A percentile compares a stretch with the other conserved stretches of the same genome.
Conservation (phyloP, 2,113 vertebrate genomes). For the Salvelinus sp. region DNA sequence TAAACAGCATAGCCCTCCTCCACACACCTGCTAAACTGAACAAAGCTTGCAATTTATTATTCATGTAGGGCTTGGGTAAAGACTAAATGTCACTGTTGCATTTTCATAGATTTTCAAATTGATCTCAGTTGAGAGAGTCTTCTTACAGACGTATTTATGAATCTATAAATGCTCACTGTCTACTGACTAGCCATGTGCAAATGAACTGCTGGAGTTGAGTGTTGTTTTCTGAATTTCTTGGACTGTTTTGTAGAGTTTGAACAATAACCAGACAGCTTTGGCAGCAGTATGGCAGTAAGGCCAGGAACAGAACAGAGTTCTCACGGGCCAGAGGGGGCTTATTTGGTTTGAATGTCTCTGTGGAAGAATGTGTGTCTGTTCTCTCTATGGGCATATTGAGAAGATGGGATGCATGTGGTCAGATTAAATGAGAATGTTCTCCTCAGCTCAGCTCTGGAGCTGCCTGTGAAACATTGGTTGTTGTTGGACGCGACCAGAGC, state of each 20-base stretch:
- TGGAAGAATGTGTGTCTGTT: constrained; percentile 36
- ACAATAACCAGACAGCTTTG: constrained; percentile 9
- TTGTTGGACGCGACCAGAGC: constrained; percentile 44
- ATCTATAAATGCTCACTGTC: neutral
- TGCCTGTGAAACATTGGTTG: constrained; percentile 30
- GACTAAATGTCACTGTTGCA: neutral
- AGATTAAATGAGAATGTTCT: constrained; percentile 45
- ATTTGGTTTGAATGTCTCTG: constrained; percentile 50
- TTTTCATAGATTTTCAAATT: too few relatives aligned
- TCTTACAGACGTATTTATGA: neutral
- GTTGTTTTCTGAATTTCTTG: constrained; percentile 15
- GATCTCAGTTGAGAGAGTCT: too few relatives aligned
- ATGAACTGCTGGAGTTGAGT: neutral
- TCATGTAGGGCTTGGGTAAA: too few relatives aligned
- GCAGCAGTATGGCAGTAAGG: constrained; percentile 5
- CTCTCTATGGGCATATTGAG: constrained; percentile 20
- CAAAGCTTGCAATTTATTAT: too few relatives aligned
- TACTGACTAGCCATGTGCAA: neutral
- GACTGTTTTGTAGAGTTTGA: constrained; percentile 12
- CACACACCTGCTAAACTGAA: too few relatives aligned
- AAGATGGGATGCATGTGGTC: constrained; percentile 48
- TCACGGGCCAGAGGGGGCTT: constrained; percentile 30
- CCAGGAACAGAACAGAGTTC: constrained; percentile 17
- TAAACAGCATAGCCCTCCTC: too few relatives aligned
- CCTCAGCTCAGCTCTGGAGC: constrained; percentile 30